Evolutionary conservation across 2,797 vertebrate genomes (phyloP).

Genomic region (Eurystomus glaucurus): DNA sequence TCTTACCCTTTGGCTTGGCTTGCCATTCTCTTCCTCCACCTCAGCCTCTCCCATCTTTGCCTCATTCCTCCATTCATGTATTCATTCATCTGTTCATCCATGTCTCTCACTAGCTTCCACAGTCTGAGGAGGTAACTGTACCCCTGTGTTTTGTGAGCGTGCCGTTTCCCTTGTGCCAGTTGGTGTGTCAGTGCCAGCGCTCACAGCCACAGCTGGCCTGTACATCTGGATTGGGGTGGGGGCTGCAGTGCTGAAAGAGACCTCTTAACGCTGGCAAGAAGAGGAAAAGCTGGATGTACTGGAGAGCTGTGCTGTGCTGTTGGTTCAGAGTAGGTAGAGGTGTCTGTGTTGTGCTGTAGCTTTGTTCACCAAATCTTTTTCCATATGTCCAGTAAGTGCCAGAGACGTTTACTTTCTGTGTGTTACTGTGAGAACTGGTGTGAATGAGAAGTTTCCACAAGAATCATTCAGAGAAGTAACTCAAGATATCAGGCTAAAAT

Average conservation of each 20-base stretch:
- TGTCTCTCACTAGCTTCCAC: constrained; percentile 83
- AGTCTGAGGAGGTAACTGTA: constrained; percentile 86
- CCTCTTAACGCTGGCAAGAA: background rate
- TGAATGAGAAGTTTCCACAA: background rate
- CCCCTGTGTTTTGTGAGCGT: constrained; percentile 39
- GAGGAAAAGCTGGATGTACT: constrained; percentile 61
- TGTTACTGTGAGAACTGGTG: background rate
- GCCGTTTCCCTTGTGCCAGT: background rate
- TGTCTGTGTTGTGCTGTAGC: constrained; percentile 18
- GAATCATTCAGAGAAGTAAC: background rate
- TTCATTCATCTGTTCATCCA: constrained; percentile 53
- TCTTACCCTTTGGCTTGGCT: background rate
- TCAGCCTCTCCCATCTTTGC: background rate
- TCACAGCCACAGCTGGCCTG: constrained; percentile 65
- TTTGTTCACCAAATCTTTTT: background rate
- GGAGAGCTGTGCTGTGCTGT: constrained; percentile 56
- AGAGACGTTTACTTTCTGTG: background rate
- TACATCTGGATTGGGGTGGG: constrained; percentile 16
- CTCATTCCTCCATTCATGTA: background rate
- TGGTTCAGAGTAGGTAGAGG: background rate
- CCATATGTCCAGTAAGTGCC: rapidly evolving
- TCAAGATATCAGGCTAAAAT: background rate
- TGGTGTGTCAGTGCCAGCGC: constrained; percentile 13
- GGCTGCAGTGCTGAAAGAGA: background rate
- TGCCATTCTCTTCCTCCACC: background rate